phyloP scores from a whole-genome alignment of 1,140 invertebrate species.

The Trachymyrmex cornetzi region DNA sequence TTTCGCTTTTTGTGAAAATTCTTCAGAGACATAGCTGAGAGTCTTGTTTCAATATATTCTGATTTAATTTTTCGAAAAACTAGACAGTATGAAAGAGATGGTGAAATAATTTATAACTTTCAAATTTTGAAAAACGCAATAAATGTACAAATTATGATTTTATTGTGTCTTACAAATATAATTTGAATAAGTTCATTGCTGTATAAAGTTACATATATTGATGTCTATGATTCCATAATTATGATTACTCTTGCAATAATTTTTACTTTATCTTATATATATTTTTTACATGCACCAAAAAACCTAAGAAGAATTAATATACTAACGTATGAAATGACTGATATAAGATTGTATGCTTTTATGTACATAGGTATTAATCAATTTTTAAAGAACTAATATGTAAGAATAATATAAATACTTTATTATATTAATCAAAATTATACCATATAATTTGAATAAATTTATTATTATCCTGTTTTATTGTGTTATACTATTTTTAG shows the following conservation, averaged over 20 bases:
- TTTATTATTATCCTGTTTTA: neutral
- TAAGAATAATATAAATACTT: neutral
- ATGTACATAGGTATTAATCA: neutral
- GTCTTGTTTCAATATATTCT: neutral
- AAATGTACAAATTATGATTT: slow-evolving; percentile 7
- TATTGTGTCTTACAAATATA: neutral
- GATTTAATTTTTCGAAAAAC: neutral
- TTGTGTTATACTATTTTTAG: neutral
- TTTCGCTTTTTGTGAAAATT: slow-evolving; percentile 22
- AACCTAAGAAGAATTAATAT: neutral
- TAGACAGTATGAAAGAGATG: neutral
- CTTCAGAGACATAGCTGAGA: neutral
- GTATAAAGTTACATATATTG: neutral
- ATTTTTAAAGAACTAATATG: neutral
- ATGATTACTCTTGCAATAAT: neutral
- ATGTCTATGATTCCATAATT: neutral
- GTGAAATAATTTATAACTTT: neutral
- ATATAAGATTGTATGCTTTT: neutral
- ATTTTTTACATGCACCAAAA: neutral
- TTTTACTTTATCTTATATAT: neutral
- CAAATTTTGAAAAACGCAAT: neutral
- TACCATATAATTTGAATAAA: neutral
- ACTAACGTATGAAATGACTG: neutral
- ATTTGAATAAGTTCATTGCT: neutral
- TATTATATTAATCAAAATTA: neutral